Evolutionary conservation across 2,797 vertebrate species (phyloP).

Genomic region (Sphaeramia orbicularis): DNA sequence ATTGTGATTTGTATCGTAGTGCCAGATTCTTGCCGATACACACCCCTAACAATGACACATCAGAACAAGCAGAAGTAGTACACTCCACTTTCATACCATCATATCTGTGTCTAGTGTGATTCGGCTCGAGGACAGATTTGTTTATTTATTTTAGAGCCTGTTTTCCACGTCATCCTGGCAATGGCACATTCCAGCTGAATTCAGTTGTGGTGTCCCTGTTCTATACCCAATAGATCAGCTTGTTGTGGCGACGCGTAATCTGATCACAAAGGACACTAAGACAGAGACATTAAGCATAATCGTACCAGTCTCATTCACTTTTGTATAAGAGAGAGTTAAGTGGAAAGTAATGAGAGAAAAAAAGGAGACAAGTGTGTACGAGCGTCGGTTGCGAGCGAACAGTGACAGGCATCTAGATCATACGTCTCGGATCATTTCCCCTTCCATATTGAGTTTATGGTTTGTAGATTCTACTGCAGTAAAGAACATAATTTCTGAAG

Average conservation of each 20-base stretch:
- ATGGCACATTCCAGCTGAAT: conserved; percentile 31
- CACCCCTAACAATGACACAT: conserved; percentile 36
- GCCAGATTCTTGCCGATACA: no score
- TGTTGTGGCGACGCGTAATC: conserved; percentile 35
- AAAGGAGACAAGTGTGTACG: conserved; percentile 38
- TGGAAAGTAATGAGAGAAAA: conserved; percentile 42
- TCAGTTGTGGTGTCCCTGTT: conserved; percentile 27
- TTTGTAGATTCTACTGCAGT: conserved; percentile 72
- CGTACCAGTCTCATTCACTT: conserved; percentile 37
- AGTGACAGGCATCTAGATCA: conserved; percentile 72
- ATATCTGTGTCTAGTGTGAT: conserved; percentile 55
- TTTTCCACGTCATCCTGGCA: no score
- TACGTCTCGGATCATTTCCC: conserved; percentile 68
- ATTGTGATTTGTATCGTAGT: no score
- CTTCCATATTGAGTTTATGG: conserved; percentile 68
- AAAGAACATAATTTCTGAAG: conserved; percentile 63
- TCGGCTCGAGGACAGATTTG: no score
- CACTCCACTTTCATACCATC: conserved; percentile 16
- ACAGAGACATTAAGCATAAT: conserved; percentile 48
- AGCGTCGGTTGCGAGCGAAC: conserved; percentile 51
- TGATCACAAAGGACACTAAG: conserved; percentile 45
- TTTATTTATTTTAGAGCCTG: no score
- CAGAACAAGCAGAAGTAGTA: conserved; percentile 26
- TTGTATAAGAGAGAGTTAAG: conserved; percentile 31
- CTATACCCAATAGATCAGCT: conserved; percentile 46